Conservation (phyloP, 1,140 invertebrate species). For the Cherax quadricarinatus region DNA sequence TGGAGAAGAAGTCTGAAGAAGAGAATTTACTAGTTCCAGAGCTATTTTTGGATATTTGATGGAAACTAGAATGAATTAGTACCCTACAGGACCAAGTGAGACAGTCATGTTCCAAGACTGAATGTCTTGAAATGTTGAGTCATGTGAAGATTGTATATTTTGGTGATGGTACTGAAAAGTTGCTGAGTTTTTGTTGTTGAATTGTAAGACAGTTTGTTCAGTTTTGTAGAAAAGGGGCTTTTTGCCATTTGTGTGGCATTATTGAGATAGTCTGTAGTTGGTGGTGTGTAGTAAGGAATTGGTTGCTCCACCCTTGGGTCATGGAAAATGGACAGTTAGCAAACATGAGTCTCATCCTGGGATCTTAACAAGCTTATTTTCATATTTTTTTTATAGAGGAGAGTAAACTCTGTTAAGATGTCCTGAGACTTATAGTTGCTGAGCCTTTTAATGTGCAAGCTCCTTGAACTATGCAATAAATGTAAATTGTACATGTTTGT, state of each 20-base stretch:
- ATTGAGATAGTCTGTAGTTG: slow-evolving; percentile 22
- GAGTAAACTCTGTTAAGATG: not conserved
- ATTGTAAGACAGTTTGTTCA: slow-evolving; percentile 24
- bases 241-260: slow-evolving; percentile 52
- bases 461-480: slow-evolving; percentile 61
- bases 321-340: slow-evolving; percentile 13
- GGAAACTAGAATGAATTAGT: slow-evolving; percentile 28
- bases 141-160: not conserved
- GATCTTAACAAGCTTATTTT: slow-evolving; percentile 2
- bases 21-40: slow-evolving; percentile 29
- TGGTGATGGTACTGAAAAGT: not conserved
- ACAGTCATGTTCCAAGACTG: slow-evolving; percentile 8
- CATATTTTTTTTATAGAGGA: slow-evolving; percentile 12
- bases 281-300: slow-evolving; percentile 35
- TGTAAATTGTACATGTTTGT: slow-evolving; percentile 13
- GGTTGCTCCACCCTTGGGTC: slow-evolving; percentile 12
- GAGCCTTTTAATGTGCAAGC: slow-evolving; percentile 32
- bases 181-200: not conserved
- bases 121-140: not conserved
- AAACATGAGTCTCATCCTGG: slow-evolving; percentile 9
- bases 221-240: slow-evolving; percentile 1
- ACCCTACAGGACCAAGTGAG: slow-evolving; percentile 14
- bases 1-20: slow-evolving; percentile 73
- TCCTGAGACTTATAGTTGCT: slow-evolving; percentile 19
- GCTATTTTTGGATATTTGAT: slow-evolving; percentile 50